Evolutionary conservation across 2,888 invertebrate species (phyloP), one percentile per base, ranked within the genome.

Genomic region (Entomobrya multifasciata): DNA sequence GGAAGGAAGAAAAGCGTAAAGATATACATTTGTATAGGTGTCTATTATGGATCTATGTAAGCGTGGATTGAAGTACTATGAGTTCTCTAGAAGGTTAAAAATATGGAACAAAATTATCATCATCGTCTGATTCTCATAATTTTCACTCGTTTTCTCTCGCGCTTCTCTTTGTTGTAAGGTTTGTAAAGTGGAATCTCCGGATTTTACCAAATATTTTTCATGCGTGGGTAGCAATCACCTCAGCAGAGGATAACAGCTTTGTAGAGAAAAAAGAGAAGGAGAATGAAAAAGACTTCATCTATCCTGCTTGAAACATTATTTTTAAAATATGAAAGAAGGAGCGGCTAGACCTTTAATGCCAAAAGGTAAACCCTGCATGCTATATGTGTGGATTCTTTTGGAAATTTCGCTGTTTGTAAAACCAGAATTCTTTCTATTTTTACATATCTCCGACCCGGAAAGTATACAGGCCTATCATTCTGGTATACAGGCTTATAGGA

Each of bases 151-250:
- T 36, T 6, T 41, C 27, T 27, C 0, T 22, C 27, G 30, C 8
- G 11, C 13, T 36, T 41, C n/a, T 30, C 15, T 30, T 36, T 17
- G 17, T 65, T 15, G 30, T 22, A 3, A n/a, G 6, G 27, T 13
- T 8, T 65, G 65, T 15, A 36, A 60, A 65, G 65, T 65, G 65
- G 36, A 65, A 65, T 65, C 30, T 65, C 36, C 36, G 65, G 65
- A 65, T 65, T 65, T 65, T 8, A 17, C 65, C 65, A 60, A 17
- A 67, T 65, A 36, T 70, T 47, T 76, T 76, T 76, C 36, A 27
- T 76, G 76, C 76, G 76, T 76, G 76, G 76, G 76, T 76, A 70
- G 70, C 20, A 65, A 25, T 11, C 2, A 65, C n/a, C 13, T n/a
- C 10, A 36, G 11, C n/a, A 60, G 2, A 5, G 60, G 41, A 1